A percentile compares a stretch with the other conserved stretches of the same genome.
Evolutionary conservation across 2,888 invertebrate species (phyloP).

Genomic region (Selenia dentaria): DNA sequence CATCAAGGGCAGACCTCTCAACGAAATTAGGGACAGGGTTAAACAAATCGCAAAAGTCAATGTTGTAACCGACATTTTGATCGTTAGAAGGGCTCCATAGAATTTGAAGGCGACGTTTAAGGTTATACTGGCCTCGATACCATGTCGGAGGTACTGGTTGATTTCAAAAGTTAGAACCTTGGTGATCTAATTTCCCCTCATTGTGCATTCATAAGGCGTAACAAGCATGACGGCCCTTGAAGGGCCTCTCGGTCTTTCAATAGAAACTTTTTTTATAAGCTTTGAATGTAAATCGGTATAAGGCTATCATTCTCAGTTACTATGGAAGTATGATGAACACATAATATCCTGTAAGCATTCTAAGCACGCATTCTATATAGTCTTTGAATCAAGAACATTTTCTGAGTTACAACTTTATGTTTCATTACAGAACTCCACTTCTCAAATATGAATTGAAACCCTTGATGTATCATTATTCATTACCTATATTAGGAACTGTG

Average conservation of each 20-base stretch:
- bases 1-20: constrained; percentile 33
- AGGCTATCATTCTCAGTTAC: not conserved
- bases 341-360: too few species aligned
- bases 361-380: too few species aligned
- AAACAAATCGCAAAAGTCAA: constrained; percentile 67
- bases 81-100: constrained; percentile 78
- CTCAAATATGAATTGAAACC: too few species aligned
- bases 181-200: constrained; percentile 81
- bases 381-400: too few species aligned
- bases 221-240: constrained; percentile 72
- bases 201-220: constrained; percentile 80
- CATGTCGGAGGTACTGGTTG: constrained; percentile 66
- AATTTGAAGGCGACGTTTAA: constrained; percentile 75
- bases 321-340: not conserved
- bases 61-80: constrained; percentile 68
- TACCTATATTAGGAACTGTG: too few species aligned
- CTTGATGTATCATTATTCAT: too few species aligned
- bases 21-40: constrained; percentile 62
- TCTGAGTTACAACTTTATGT: too few species aligned
- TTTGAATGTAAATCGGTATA: constrained; percentile 8
- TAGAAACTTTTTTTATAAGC: constrained; percentile 34
- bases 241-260: constrained; percentile 59
- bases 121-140: constrained; percentile 71
- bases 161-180: constrained; percentile 81
- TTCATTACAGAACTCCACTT: too few species aligned